Conservation (phyloP, 2,113 vertebrate species). For the Daboia siamensis region DNA sequence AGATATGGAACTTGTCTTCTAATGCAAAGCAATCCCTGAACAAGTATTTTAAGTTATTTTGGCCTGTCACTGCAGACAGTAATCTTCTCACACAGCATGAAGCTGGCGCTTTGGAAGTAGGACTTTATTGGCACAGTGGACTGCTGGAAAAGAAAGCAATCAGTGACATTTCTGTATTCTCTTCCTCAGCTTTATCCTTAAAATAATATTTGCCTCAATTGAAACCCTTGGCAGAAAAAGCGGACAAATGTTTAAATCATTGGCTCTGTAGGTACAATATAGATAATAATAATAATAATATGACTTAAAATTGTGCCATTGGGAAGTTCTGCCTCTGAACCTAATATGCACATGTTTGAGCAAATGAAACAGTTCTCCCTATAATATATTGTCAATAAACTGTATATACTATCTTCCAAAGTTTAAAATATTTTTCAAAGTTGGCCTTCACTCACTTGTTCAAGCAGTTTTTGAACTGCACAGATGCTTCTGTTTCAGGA, state of each 20-base stretch:
- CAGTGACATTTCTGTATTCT: not conserved
- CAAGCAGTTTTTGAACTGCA: not conserved
- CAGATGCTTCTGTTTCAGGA: not conserved
- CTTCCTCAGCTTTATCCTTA: conserved; percentile 43
- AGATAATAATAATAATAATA: conserved; percentile 43
- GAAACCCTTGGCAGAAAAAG: conserved; percentile 49
- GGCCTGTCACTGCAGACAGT: not conserved
- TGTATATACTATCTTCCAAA: not conserved
- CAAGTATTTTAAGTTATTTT: not conserved
- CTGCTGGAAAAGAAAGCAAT: conserved; percentile 10
- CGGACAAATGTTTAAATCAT: conserved; percentile 42
- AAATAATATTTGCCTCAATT: conserved; percentile 45
- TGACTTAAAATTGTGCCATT: not conserved
- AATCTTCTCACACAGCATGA: not conserved
- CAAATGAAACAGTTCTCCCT: not conserved
- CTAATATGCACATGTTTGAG: not conserved
- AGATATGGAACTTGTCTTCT: not conserved
- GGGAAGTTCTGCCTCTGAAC: not conserved
- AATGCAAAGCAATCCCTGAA: not conserved
- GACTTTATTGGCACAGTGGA: not conserved
- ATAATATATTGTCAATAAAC: not conserved
- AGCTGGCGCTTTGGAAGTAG: conserved; percentile 20
- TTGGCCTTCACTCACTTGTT: not conserved
- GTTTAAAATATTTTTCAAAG: not conserved
- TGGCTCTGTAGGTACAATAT: conserved; percentile 41